Base-by-base conservation (phyloP, 92 coral and sea anemone species). In the Virgularia gustaviana region DNA sequence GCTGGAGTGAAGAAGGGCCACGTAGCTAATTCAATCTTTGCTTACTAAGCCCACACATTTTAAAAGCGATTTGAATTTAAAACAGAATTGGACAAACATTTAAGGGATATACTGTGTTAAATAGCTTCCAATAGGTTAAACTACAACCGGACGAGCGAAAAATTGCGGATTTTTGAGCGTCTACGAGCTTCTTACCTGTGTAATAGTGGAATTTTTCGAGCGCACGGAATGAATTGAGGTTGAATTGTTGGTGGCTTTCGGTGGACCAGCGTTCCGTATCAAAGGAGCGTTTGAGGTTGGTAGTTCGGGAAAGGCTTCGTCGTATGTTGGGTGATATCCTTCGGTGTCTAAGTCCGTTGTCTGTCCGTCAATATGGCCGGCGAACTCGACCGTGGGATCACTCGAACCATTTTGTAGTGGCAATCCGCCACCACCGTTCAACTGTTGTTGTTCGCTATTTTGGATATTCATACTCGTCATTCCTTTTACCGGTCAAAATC, bases 401-500 rank as follows among this genome's bases (percentile, higher is more conserved):
- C 75, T 54, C 34, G 79, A 61, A n/a, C 81, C 99, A 61, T 68
- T 68, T 45, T 43, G 32, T 39, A 68, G 13, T 15, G 24, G 27
- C n/a, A 68, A n/a, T n/a, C n/a, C n/a, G n/a, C n/a, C n/a, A n/a
- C n/a, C 36, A 15, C 75, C 75, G 75, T 68, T 68, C 61, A 34
- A 32, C 53, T 49, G 47, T 25, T 49, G 53, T 49, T 23, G 29
- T 22, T 20, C 66, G 16, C 37, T 47, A 61, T 59, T 42, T 68
- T 68, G 75, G 75, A 49, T 68, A 68, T 68, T 68, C 75, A 68
- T 68, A n/a, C n/a, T 49, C 51, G 60, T 11, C 25, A 49, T 96
- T 94, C 99, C 99, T 85, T 94, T 34, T 36, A 83, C 99, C 99
- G 96, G 94, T 90, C 99, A 86, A 91, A 89, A 81, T 94, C 99